Conservation (phyloP, 2,888 invertebrate genomes). For the Noctuana brunneofusca region DNA sequence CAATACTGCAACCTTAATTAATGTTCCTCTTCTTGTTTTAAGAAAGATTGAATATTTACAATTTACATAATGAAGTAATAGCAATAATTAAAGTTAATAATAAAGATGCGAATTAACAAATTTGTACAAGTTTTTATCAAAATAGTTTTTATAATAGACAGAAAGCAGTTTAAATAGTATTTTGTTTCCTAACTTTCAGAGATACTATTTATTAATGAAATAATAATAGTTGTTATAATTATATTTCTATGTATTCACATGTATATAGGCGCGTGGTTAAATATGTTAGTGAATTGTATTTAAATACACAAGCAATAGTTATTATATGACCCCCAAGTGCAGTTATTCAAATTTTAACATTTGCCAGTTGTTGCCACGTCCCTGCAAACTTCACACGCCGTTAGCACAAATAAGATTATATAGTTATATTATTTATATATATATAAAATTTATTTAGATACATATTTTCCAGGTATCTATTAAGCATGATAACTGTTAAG, state of each 20-base stretch:
- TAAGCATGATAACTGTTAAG: conserved; percentile 66
- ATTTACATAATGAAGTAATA: conserved; percentile 77
- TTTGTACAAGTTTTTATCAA: conserved; percentile 81
- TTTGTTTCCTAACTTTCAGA: conserved; percentile 84
- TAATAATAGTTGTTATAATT: conserved; percentile 83
- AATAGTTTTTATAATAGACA: conserved; percentile 82
- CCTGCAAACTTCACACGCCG: conserved; percentile 74
- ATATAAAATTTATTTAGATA: conserved; percentile 49
- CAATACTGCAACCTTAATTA: conserved; percentile 79
- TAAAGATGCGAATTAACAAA: conserved; percentile 75
- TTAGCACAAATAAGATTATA: conserved; percentile 70
- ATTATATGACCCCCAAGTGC: conserved; percentile 74
- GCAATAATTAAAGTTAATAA: conserved; percentile 78
- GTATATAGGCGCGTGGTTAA: conserved; percentile 70
- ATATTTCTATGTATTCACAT: conserved; percentile 84
- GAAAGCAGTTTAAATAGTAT: conserved; percentile 76
- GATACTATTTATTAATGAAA: conserved; percentile 84
- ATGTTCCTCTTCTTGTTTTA: conserved; percentile 83
- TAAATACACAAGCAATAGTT: conserved; percentile 64
- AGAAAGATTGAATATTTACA: conserved; percentile 83
- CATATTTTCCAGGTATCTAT: conserved; percentile 63
- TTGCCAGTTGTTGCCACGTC: conserved; percentile 71
- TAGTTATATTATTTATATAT: conserved; percentile 41
- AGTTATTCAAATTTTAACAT: conserved; percentile 84
- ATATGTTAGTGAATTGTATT: conserved; percentile 66